Base-by-base conservation (phyloP, 2,113 vertebrate species). In the Ammodytes dubius region DNA sequence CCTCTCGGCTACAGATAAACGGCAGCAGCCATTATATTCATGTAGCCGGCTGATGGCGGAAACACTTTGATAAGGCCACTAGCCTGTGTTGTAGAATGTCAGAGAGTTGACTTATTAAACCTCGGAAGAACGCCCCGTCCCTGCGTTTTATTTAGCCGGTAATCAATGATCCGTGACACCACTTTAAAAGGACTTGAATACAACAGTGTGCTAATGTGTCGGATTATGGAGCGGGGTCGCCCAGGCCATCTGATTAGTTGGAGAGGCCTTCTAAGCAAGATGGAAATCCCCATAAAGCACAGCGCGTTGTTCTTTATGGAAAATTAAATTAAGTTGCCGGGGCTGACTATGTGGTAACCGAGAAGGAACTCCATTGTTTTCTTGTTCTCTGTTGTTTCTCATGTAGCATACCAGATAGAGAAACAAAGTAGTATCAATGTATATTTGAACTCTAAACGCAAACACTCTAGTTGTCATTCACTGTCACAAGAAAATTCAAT, bases 1-100 rank as follows among this genome's bases (percentile, higher is more conserved):
- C 77, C 83, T 75, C 74, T 78, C 65, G 70, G 69, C 85, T 75
- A 79, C 72, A 76, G 84, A 85, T 73, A 82, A 91, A 90, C 76
- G 78, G 79, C 72, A 69, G 81, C 52, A 27, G 70, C 77, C 77
- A 76, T 91, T 84, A 60, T 67, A 70, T 84, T 86, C 71, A 70
- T 59, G 75, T 56, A 49, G 67, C 46, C 0, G 54, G 71, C 67
- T 57, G 74, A 84, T 74, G 84, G 80, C 82, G 45, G 70, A n/a
- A 27, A 19, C 27, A 9, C 57, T 68, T 42, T 86, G 88, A 92
- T 90, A 90, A 86, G 81, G 54, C 73, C 57, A 1, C 27, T 27
- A 7, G 39, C 17, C 76, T 63, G 64, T 37, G 70, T 52, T 60
- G 59, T 68, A 37, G 86, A 77, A 91, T 83, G 65, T 77, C 77